Percentiles rank a stretch among this genome's conserved stretches.
These are phyloP conservation scores for Parasteatoda tepidariorum DNA, from an alignment of 1,140 invertebrate species.

Conservation along the genomic window DNA sequence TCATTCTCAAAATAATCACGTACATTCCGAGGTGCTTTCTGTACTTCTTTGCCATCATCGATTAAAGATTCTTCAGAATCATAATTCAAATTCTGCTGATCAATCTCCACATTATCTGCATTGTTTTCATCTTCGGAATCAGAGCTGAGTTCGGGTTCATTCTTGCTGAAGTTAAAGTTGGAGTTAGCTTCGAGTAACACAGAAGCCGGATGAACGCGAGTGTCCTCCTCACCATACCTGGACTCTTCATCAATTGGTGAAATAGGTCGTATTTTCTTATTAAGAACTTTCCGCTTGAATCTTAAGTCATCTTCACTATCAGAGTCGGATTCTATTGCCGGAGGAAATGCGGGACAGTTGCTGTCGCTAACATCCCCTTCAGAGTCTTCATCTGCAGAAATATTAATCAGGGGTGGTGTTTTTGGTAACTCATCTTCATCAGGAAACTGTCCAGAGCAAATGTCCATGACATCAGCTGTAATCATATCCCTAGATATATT, in stretches of 20 bases:
- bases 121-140: background rate
- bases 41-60: background rate
- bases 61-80: background rate
- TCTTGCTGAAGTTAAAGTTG: background rate
- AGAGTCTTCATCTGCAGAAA: background rate
- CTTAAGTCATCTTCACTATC: background rate
- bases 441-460: background rate
- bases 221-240: background rate
- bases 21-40: background rate
- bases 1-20: slow-evolving; percentile 13
- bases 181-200: background rate
- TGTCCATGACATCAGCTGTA: background rate
- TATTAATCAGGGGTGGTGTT: background rate
- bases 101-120: background rate
- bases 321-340: background rate
- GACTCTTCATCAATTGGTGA: background rate
- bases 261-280: background rate
- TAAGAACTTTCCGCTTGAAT: background rate
- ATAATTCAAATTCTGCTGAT: background rate
- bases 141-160: background rate
- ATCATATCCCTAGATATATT: background rate
- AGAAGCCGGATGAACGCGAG: background rate
- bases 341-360: no score
- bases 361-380: background rate
- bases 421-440: background rate